Base-by-base conservation (phyloP, 2,888 invertebrate species). In the Sialis fuliginosa region DNA sequence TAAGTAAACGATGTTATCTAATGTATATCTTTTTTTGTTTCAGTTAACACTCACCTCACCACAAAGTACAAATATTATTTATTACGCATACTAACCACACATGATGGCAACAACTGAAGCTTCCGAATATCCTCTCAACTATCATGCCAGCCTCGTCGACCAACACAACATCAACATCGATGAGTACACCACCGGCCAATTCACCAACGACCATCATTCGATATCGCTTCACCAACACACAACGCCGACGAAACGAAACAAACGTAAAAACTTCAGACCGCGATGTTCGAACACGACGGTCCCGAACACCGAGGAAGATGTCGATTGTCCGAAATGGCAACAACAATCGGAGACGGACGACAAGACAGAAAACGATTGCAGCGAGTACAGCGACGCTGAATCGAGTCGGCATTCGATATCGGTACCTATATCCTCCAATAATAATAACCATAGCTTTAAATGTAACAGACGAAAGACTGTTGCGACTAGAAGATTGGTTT, bases 251-350 rank as follows among this genome's bases (percentile, higher is more conserved):
- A 77, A 79, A 62, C 71, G 80, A 56, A 83, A 83, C 68, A 82
- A 83, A 56, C 67, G 84, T 54, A 84, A 84, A 63, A 83, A 84
- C 62, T 81, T 84, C 64, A 78, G 81, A 56, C 86, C 86, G 0
- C 68, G 84, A 56, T 85, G 81, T 62, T 79, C 82, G 2, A 74
- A 73, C 51, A 62, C 70, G 13, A 65, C 68, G 1, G 60, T 66
- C 1, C 70, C 68, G 55, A 42, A 50, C 32, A 69, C 70, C 6
- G 72, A 73, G 46, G 69, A 70, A 50, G 59, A 56, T 5, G 39
- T n/a, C 6, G 37, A 37, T 37, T 37, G 60, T 63, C 49, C 44
- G 45, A 33, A 41, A 43, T 48, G 40, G 33, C 62, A 66, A 52
- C 60, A 60, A 48, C 62, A 63, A 45, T 54, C 59, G 46, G 58